Conservation (phyloP, 1,140 invertebrate genomes). For the Drosophila watanabei region DNA sequence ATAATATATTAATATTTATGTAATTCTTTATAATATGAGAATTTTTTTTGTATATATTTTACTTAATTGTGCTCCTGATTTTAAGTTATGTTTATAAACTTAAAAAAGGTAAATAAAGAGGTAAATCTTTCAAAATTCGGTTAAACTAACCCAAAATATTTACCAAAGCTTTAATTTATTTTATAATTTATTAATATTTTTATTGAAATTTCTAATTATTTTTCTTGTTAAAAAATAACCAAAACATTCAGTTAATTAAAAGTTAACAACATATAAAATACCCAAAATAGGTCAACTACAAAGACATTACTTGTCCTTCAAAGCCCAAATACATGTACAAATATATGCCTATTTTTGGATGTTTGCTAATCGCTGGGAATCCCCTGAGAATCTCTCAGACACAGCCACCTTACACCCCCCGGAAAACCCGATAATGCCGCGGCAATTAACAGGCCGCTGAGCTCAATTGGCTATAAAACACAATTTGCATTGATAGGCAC, state of each 20-base stretch:
- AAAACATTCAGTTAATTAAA: not conserved
- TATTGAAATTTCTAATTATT: too few species aligned
- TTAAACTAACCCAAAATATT: too few species aligned
- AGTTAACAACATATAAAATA: not conserved
- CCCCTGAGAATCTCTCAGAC: not conserved
- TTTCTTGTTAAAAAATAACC: not conserved
- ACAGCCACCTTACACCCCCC: not conserved
- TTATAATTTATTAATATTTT: too few species aligned
- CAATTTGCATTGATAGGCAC: slow-evolving; percentile 54
- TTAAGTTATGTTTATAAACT: too few species aligned
- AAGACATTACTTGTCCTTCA: slow-evolving; percentile 3
- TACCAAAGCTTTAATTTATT: too few species aligned
- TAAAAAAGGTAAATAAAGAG: too few species aligned
- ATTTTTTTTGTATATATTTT: too few species aligned
- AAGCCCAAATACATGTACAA: not conserved
- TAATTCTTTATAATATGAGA: too few species aligned
- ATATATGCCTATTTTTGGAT: slow-evolving; percentile 1
- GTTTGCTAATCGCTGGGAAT: slow-evolving; percentile 27
- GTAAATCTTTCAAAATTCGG: too few species aligned
- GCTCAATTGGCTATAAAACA: slow-evolving; percentile 55
- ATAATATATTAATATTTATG: too few species aligned
- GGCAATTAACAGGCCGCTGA: slow-evolving; percentile 64
- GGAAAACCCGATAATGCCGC: slow-evolving; percentile 4
- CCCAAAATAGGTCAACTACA: not conserved
- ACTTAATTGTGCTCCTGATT: too few species aligned